phyloP scores from a whole-genome alignment of 2,113 vertebrate genomes.

The Mormoops blainvillei region DNA sequence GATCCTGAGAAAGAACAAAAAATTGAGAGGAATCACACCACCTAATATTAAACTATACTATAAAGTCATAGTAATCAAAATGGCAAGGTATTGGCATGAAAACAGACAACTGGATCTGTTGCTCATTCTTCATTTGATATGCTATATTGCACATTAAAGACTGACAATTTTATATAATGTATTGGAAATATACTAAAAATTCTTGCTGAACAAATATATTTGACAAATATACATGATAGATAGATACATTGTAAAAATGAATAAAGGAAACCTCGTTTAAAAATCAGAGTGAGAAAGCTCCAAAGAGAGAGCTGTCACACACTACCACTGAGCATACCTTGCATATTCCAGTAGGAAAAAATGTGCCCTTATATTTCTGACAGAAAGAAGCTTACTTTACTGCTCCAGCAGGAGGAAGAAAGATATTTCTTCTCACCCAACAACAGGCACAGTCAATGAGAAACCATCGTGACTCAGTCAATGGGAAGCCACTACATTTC shows the following conservation, averaged over 20 bases:
- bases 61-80: no score
- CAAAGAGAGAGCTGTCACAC: not conserved
- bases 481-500: not conserved
- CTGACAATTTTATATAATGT: not conserved
- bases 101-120: no score
- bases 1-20: no score
- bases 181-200: not conserved
- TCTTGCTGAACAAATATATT: not conserved
- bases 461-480: not conserved
- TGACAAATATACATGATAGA: not conserved
- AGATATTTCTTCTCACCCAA: not conserved
- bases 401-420: not conserved
- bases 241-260: not conserved
- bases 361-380: not conserved
- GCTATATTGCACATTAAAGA: not conserved
- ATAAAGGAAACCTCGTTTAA: not conserved
- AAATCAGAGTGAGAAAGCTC: not conserved
- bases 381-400: not conserved
- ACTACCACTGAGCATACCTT: not conserved
- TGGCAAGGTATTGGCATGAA: no score
- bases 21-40: no score
- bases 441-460: not conserved
- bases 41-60: no score
- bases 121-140: not conserved
- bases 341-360: not conserved